Conservation (phyloP, 2,888 invertebrate species). For the Trachelus tabidus region DNA sequence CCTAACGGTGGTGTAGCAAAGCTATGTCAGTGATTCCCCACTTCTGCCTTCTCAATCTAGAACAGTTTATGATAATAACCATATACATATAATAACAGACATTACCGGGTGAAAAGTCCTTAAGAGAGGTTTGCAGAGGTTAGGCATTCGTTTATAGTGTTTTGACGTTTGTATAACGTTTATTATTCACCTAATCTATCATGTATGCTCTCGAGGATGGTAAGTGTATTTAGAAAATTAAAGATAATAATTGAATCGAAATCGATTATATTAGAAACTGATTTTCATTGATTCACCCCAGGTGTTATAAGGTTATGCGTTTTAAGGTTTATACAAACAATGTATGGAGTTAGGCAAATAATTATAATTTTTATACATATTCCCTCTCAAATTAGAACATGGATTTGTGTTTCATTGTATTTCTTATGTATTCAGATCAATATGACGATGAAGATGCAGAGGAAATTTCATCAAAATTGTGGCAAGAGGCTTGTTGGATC, state of each 20-base stretch:
- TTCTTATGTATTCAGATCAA: constrained; percentile 25
- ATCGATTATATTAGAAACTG: background rate
- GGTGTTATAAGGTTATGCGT: background rate
- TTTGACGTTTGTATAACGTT: background rate
- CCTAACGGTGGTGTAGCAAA: background rate
- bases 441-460: constrained; percentile 91
- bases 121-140: background rate
- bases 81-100: no score
- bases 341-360: background rate
- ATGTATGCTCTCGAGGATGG: constrained; percentile 10
- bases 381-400: background rate
- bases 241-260: background rate
- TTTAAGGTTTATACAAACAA: background rate
- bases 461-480: constrained; percentile 96
- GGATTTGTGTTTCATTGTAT: background rate
- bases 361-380: constrained; percentile 1
- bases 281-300: background rate
- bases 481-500: constrained; percentile 99
- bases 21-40: background rate
- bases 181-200: background rate
- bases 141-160: background rate
- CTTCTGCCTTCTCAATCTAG: background rate
- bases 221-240: background rate
- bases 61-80: background rate
- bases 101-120: background rate